Evolutionary conservation across 2,797 vertebrate species (phyloP), one percentile per base, ranked within the genome.

Genomic region (Luscinia megarhynchos): DNA sequence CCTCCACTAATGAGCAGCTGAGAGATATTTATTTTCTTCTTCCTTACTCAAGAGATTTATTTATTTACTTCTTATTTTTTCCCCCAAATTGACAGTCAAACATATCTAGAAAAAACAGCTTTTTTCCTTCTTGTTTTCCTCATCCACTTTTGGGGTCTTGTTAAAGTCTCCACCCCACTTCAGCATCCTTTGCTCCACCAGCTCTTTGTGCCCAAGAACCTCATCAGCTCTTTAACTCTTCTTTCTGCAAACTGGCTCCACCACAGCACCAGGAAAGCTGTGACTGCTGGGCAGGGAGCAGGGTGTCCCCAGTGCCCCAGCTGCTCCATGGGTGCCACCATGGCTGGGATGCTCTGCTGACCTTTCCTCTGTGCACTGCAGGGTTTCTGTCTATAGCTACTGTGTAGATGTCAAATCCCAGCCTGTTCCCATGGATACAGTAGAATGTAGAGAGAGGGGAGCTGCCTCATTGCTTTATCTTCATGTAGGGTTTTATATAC

Each of bases 391-490:
- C 90, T 83, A 0, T 15, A 5, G 13, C 36, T 59, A 0, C 45
- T 64, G 61, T 79, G 80, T 30, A 13, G 58, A 57, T 93, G 78
- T 38, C 80, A 62, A 67, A 76, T 12, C 73, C 74, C 51, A 95
- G 38, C 57, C 81, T 64, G 93, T 96, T 96, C 95, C 93, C 92
- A 95, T 96, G 95, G 95, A 93, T 95, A 96, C 95, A 74, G 82
- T 1, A 54, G 70, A 27, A 32, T 32, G 76, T 4, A 45, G 90
- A 91, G 87, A 90, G 30, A 55, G 59, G 77, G 76, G 74, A 87
- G 64, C 70, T 90, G 90, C 70, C 78, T 93, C 45, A 5, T 62
- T 32, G 43, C 59, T 67, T 93, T 84, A 67, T 67, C 77, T 76
- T 78, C 48, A 7, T 58, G 48, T 17, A 20, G 8, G 40, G 69